These are phyloP conservation scores for Platichthys stellatus DNA, from an alignment of 2,113 vertebrate genomes.

Conservation along the genomic window DNA sequence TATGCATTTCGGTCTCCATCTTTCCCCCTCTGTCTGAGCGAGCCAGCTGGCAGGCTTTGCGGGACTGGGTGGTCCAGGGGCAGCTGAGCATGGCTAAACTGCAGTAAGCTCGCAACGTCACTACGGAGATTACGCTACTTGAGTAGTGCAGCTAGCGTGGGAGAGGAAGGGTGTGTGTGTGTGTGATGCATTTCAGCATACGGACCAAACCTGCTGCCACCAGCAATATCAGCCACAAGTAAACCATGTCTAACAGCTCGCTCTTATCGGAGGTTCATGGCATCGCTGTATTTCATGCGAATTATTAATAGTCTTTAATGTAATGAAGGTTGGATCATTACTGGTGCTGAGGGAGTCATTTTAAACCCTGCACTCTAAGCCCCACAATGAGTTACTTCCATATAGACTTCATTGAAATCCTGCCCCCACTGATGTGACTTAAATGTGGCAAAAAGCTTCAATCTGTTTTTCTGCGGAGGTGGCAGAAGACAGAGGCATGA, in stretches of 20 bases:
- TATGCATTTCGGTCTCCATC: neutral
- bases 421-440: slow-evolving; percentile 54
- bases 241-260: slow-evolving; percentile 32
- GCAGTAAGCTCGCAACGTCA: slow-evolving; percentile 75
- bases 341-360: slow-evolving; percentile 59
- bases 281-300: slow-evolving; percentile 38
- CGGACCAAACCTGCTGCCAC: slow-evolving; percentile 52
- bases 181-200: slow-evolving; percentile 10
- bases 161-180: slow-evolving; percentile 10
- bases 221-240: slow-evolving; percentile 43
- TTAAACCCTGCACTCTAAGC: slow-evolving; percentile 35
- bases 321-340: slow-evolving; percentile 51
- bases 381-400: slow-evolving; percentile 48
- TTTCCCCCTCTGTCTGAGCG: slow-evolving; percentile 25
- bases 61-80: slow-evolving; percentile 62
- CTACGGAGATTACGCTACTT: slow-evolving; percentile 75
- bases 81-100: slow-evolving; percentile 79
- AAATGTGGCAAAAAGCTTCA: slow-evolving; percentile 64
- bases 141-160: slow-evolving; percentile 56
- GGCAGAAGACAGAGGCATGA: slow-evolving; percentile 66
- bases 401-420: slow-evolving; percentile 53
- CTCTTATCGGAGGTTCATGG: slow-evolving; percentile 49
- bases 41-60: slow-evolving; percentile 70
- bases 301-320: slow-evolving; percentile 54
- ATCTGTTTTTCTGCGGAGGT: slow-evolving; percentile 71